phyloP scores from a whole-genome alignment of 2,888 invertebrate species.

The Podabrus alpinus region DNA sequence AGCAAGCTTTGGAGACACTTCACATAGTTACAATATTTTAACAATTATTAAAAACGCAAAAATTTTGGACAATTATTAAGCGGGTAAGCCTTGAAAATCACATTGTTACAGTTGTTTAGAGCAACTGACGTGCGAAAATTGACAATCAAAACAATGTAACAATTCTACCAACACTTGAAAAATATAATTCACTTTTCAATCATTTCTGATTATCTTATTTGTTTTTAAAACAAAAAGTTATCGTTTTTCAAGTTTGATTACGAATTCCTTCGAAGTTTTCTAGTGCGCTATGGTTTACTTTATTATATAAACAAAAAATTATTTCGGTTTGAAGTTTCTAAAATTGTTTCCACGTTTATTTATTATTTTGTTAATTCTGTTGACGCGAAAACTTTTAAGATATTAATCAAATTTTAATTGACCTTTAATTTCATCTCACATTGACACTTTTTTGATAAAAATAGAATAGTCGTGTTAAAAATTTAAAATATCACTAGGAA shows the following conservation, averaged over 20 bases:
- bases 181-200: neutral
- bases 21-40: neutral
- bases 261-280: neutral
- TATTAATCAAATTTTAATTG: neutral
- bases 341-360: neutral
- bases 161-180: neutral
- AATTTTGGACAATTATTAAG: neutral
- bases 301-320: neutral
- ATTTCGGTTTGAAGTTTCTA: neutral
- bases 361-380: neutral
- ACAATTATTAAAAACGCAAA: neutral
- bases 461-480: neutral
- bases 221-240: neutral
- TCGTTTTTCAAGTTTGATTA: neutral
- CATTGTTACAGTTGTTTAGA: neutral
- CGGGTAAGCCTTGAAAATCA: neutral
- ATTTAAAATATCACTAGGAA: neutral
- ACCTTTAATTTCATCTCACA: neutral
- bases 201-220: neutral
- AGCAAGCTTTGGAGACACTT: neutral
- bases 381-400: neutral
- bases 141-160: constrained; percentile 11
- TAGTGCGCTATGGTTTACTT: neutral
- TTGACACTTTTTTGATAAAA: neutral
- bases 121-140: constrained; percentile 2